Evolutionary conservation across 2,888 invertebrate genomes (phyloP).

Genomic region (Ellobium chinense): DNA sequence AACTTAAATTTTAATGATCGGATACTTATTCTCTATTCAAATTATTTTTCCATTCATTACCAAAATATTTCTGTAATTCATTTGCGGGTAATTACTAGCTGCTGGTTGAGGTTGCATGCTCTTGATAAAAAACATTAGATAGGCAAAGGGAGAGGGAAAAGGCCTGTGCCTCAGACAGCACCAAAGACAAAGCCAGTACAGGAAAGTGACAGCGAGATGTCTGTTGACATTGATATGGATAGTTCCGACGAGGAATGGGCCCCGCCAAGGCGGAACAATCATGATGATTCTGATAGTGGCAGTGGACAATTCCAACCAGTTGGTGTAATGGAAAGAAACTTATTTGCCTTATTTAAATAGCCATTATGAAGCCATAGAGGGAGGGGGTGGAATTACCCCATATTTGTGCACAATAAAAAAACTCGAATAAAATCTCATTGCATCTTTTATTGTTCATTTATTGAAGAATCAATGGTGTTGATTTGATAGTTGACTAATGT

Average conservation of each 20-base stretch:
- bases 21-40: no score
- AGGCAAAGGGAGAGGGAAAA: not conserved
- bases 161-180: not conserved
- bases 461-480: not conserved
- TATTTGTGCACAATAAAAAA: not conserved
- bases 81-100: no score
- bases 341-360: not conserved
- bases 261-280: not conserved
- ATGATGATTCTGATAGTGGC: not conserved
- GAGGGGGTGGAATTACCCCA: not conserved
- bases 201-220: not conserved
- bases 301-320: not conserved
- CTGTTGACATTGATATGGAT: not conserved
- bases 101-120: no score
- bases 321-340: not conserved
- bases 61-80: no score
- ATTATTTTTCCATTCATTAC: no score
- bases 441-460: not conserved
- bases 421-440: not conserved
- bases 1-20: no score
- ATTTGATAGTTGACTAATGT: not conserved
- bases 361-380: not conserved
- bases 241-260: not conserved
- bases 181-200: not conserved
- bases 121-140: no score